phyloP scores from a whole-genome alignment of 2,888 invertebrate genomes.

The Andrena bicolor region DNA sequence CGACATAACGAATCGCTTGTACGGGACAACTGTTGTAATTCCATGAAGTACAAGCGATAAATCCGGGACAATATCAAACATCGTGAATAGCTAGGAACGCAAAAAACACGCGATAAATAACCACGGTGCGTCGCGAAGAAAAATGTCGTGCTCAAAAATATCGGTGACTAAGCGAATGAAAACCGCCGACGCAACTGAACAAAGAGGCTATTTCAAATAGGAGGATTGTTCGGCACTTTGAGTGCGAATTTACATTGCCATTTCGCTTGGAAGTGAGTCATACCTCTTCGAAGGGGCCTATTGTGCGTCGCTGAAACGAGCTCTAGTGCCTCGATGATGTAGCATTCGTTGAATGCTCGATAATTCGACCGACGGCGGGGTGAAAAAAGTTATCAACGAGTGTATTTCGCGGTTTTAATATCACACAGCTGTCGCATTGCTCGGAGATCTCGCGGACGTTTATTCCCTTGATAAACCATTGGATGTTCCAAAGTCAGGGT shows the following conservation, averaged over 20 bases:
- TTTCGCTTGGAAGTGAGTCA: neutral
- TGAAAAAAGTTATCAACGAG: too few relatives aligned
- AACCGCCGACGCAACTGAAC: neutral
- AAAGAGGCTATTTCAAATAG: neutral
- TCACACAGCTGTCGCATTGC: too few relatives aligned
- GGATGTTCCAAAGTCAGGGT: too few relatives aligned
- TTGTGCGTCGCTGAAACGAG: neutral
- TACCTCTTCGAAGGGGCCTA: neutral
- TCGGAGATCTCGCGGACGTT: too few relatives aligned
- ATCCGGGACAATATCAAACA: too few relatives aligned
- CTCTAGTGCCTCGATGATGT: slow-evolving; percentile 18
- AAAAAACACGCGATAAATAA: slow-evolving; percentile 9
- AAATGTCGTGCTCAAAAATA: neutral
- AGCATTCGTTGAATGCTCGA: slow-evolving; percentile 15
- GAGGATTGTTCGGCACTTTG: neutral
- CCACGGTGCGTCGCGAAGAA: neutral
- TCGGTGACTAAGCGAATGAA: slow-evolving; percentile 18
- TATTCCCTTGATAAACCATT: too few relatives aligned
- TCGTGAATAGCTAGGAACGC: neutral
- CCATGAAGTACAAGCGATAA: too few relatives aligned
- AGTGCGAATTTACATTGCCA: slow-evolving; percentile 10
- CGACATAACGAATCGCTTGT: too few relatives aligned
- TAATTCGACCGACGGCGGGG: slow-evolving; percentile 2
- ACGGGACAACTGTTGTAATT: too few relatives aligned
- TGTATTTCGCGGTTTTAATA: too few relatives aligned